A percentile compares a stretch with the other conserved stretches of the same genome.
These are phyloP conservation scores for Stegophylla sp. DNA, from an alignment of 2,888 invertebrate species.

Conservation along the genomic window DNA sequence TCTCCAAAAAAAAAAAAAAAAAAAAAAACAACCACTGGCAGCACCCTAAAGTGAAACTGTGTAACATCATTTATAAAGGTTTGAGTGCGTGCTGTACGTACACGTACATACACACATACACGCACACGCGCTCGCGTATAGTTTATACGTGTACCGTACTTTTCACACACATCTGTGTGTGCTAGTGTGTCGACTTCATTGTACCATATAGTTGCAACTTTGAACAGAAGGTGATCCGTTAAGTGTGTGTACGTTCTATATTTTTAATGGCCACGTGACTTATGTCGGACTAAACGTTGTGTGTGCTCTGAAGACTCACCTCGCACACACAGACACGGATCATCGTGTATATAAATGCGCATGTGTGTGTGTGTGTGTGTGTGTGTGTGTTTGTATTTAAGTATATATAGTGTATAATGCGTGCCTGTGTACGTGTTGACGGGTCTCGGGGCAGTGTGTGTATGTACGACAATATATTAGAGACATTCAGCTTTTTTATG, in stretches of 20 bases:
- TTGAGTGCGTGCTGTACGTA: slow-evolving; percentile 20
- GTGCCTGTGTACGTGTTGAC: not conserved
- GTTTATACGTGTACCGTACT: not conserved
- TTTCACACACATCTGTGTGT: not conserved
- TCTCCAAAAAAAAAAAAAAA: too few relatives aligned
- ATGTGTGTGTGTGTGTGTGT: too few relatives aligned
- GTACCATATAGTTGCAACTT: not conserved
- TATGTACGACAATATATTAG: not conserved
- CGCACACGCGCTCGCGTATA: not conserved
- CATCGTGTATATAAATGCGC: too few relatives aligned
- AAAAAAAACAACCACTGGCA: too few relatives aligned
- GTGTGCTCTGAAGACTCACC: not conserved
- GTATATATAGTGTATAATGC: too few relatives aligned
- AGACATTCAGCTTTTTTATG: not conserved
- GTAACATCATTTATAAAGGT: slow-evolving; percentile 41
- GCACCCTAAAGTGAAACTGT: slow-evolving; percentile 38
- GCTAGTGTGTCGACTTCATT: not conserved
- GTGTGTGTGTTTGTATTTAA: too few relatives aligned
- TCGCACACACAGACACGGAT: not conserved
- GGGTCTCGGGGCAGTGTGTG: not conserved
- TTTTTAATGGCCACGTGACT: slow-evolving; percentile 7
- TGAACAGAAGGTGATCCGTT: not conserved
- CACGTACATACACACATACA: not conserved
- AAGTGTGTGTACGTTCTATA: not conserved
- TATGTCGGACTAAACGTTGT: not conserved